phyloP scores from a whole-genome alignment of 1,140 invertebrate genomes.

The Drosophila repleta region DNA sequence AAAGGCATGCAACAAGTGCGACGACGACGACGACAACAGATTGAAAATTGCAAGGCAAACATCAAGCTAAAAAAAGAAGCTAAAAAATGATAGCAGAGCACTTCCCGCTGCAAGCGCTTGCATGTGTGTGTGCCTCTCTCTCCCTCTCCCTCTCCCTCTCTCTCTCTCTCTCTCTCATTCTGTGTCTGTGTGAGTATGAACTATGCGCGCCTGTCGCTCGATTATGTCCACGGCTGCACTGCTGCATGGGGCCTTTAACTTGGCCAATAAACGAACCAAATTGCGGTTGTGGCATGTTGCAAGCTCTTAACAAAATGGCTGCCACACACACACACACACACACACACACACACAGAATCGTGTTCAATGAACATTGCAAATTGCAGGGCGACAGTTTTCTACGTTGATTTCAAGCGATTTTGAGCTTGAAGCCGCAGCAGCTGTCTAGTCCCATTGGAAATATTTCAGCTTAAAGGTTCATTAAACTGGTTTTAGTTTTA shows the following conservation, averaged over 20 bases:
- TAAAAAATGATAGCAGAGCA: slow-evolving; percentile 23
- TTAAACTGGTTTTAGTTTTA: slow-evolving; percentile 79
- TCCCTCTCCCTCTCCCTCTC: no score
- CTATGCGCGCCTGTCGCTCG: slow-evolving; percentile 26
- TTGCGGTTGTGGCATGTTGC: slow-evolving; percentile 46
- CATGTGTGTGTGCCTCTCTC: not conserved
- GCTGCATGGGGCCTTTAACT: slow-evolving; percentile 50
- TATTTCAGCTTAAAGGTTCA: slow-evolving; percentile 80
- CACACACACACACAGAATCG: slow-evolving; percentile 32
- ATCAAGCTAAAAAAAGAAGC: slow-evolving; percentile 3
- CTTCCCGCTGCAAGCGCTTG: slow-evolving; percentile 12
- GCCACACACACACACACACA: slow-evolving; percentile 46
- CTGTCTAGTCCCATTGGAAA: slow-evolving; percentile 58
- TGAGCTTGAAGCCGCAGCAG: slow-evolving; percentile 27
- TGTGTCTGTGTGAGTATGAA: slow-evolving; percentile 10
- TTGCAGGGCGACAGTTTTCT: slow-evolving; percentile 35
- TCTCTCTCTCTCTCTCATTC: not conserved
- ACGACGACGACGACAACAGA: slow-evolving; percentile 19
- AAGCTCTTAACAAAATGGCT: slow-evolving; percentile 63
- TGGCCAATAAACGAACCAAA: slow-evolving; percentile 48
- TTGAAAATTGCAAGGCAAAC: slow-evolving; percentile 45
- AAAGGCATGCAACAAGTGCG: slow-evolving; percentile 68
- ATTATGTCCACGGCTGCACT: slow-evolving; percentile 22
- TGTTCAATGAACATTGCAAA: slow-evolving; percentile 37
- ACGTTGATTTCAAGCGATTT: slow-evolving; percentile 19